A percentile compares a stretch with the other conserved stretches of the same genome.
Evolutionary conservation across 2,113 vertebrate genomes (phyloP).

Genomic region (Salvelinus alpinus): DNA sequence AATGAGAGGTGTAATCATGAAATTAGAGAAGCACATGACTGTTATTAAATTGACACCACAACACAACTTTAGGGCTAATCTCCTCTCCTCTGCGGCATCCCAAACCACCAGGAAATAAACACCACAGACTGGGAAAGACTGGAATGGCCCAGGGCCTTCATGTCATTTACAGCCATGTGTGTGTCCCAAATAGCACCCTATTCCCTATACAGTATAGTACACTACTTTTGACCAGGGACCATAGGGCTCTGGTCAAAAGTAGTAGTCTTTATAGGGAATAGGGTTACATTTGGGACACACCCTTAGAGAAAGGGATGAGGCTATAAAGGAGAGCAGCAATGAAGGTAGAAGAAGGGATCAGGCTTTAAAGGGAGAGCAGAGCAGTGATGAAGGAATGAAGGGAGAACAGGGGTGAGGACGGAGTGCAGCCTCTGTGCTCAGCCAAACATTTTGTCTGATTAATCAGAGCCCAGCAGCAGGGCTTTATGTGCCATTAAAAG

Average conservation of each 20-base stretch:
- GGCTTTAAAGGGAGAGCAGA: constrained; percentile 34
- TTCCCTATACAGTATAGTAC: too few species aligned
- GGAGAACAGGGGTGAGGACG: constrained; percentile 44
- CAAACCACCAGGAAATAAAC: constrained; percentile 16
- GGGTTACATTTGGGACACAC: too few species aligned
- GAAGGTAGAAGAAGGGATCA: constrained; percentile 40
- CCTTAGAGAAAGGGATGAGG: constrained; percentile 30
- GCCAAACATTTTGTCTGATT: constrained; percentile 72
- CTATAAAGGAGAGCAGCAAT: constrained; percentile 30
- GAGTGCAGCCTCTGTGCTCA: constrained; percentile 45
- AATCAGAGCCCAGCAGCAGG: constrained; percentile 63
- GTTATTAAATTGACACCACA: not conserved
- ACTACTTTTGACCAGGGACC: not conserved
- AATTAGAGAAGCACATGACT: not conserved
- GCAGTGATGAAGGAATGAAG: constrained; percentile 31
- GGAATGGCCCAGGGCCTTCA: constrained; percentile 20
- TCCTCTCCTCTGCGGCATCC: constrained; percentile 21
- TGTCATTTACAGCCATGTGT: not conserved
- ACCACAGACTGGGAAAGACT: constrained; percentile 36
- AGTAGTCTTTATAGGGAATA: not conserved
- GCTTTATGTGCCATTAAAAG: constrained; percentile 70
- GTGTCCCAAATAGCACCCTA: too few species aligned
- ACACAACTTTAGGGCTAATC: not conserved
- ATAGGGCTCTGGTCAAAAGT: constrained; percentile 10
- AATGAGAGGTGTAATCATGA: not conserved